Percentiles rank a stretch among this genome's conserved stretches.
These are phyloP conservation scores for Cacoxenus indagator DNA, from an alignment of 2,888 invertebrate genomes.

Conservation along the genomic window DNA sequence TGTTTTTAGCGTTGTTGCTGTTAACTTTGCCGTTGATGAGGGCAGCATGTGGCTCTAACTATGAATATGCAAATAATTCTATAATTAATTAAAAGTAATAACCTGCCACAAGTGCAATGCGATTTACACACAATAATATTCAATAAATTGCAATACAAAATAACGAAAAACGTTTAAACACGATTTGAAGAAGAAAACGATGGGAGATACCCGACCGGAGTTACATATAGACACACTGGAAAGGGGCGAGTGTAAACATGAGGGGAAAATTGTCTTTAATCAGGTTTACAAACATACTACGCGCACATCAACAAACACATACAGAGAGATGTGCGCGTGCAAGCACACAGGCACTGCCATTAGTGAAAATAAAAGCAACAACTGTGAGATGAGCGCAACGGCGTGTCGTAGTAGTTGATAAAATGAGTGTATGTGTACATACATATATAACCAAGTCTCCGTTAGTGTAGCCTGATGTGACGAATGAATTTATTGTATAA, in stretches of 20 bases:
- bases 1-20: not conserved
- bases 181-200: not conserved
- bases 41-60: not conserved
- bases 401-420: not conserved
- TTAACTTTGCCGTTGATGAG: not conserved
- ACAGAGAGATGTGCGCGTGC: too few species aligned
- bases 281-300: not conserved
- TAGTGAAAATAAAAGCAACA: not conserved
- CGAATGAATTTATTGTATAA: not conserved
- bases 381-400: not conserved
- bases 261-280: constrained; percentile 5
- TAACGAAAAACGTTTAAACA: not conserved
- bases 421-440: not conserved
- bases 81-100: not conserved
- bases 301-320: not conserved
- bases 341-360: not conserved
- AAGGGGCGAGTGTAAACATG: constrained; percentile 1
- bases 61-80: not conserved
- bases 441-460: not conserved
- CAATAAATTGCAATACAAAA: constrained; percentile 3
- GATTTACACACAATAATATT: constrained; percentile 15
- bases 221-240: too few species aligned
- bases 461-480: not conserved
- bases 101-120: not conserved
- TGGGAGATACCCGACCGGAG: not conserved